Evolutionary conservation across 2,113 vertebrate species (phyloP).

Genomic region (Macheiramphus alcinus): DNA sequence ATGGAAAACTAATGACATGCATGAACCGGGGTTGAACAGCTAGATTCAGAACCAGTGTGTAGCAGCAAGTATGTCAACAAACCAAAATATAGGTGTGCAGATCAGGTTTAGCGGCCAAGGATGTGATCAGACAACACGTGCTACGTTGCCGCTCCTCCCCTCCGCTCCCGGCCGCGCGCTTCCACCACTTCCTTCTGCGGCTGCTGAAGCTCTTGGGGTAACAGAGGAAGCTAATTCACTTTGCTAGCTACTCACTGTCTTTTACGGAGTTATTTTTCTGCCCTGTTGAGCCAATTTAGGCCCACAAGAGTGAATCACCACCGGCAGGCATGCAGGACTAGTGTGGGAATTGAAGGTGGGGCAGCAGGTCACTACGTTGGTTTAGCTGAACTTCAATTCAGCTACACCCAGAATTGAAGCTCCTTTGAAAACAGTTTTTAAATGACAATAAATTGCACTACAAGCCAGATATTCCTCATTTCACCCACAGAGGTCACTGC

Average conservation of each 20-base stretch:
- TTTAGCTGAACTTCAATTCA: not conserved
- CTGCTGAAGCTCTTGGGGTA: not conserved
- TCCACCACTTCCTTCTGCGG: not conserved
- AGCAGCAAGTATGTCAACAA: not conserved
- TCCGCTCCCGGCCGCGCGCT: not conserved
- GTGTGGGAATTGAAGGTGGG: not conserved
- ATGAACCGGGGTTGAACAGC: not conserved
- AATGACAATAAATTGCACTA: not conserved
- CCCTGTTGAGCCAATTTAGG: not conserved
- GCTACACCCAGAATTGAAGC: not conserved
- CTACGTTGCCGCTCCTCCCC: not conserved
- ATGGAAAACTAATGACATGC: not conserved
- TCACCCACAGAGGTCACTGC: constrained; percentile 27
- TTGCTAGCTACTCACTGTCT: not conserved
- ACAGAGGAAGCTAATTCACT: not conserved
- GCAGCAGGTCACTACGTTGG: not conserved
- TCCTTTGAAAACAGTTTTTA: not conserved
- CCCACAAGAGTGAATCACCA: not conserved
- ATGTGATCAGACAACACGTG: not conserved
- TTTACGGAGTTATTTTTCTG: not conserved
- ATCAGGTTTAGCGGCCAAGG: not conserved
- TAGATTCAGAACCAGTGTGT: not conserved
- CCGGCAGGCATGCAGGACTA: not conserved
- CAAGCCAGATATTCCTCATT: not conserved
- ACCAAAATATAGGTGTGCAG: not conserved